These are phyloP conservation scores for Myocastor coypus DNA, from an alignment of 2,113 vertebrate species.

Conservation along the genomic window DNA sequence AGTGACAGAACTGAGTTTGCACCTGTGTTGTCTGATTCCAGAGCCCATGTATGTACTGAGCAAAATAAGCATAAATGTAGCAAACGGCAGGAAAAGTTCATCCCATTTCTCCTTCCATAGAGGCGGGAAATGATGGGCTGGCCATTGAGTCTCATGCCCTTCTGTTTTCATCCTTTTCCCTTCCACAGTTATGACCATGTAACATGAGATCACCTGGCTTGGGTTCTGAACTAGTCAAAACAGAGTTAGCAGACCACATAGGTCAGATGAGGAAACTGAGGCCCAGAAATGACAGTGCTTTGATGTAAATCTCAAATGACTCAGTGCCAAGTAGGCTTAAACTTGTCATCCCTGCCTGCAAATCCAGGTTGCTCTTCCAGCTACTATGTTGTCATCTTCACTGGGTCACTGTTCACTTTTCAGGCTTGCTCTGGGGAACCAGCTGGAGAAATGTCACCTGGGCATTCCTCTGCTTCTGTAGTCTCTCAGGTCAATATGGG, in stretches of 20 bases:
- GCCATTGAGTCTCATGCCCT: neutral
- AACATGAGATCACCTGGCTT: neutral
- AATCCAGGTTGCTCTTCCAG: neutral
- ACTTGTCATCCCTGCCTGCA: neutral
- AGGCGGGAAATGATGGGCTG: neutral
- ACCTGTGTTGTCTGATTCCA: neutral
- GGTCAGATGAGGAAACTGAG: neutral
- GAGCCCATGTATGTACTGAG: neutral
- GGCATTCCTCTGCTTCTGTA: neutral
- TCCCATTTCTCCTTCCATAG: neutral
- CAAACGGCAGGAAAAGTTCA: neutral
- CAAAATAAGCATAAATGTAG: neutral
- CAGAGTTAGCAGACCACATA: neutral
- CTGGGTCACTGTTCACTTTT: neutral
- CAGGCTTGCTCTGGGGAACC: neutral
- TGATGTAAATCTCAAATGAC: neutral
- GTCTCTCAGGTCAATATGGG: neutral
- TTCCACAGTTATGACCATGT: neutral
- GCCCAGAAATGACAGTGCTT: neutral
- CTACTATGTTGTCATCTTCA: neutral
- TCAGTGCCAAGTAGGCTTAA: neutral
- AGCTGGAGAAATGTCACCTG: neutral
- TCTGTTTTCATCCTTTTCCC: neutral
- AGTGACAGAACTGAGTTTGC: neutral
- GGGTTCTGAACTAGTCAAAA: conserved; percentile 23